Evolutionary conservation across 64 coral and sea anemone genomes (phyloP), one percentile per base, ranked within the genome.

Genomic region (Pachyseris speciosa): DNA sequence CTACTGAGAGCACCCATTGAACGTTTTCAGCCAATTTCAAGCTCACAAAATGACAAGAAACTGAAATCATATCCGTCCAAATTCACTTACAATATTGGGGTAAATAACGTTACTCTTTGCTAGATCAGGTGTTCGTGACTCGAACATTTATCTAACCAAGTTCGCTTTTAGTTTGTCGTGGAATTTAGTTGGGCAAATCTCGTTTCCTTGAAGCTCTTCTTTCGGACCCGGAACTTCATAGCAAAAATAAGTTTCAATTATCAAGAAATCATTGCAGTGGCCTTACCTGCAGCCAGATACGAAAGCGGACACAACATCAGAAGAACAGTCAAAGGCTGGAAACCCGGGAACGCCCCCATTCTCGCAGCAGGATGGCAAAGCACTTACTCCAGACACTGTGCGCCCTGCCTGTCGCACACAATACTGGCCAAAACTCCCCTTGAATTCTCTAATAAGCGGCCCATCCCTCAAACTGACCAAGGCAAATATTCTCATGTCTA

Each of bases 261-360:
- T 7, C 7, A 61, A 11, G 22, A 26, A 4, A 61, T 61, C 8
- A 25, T 26, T 53, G 6, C 26, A 0, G 2, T 29, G 27, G 16
- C 22, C 51, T 81, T 61, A 81, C 77, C 77, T 81, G 60, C 53
- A 81, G 22, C 53, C 33, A 73, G 16, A n/a, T 50, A 5, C 11
- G 49, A 37, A 73, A 73, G 30, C 17, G 17, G 13, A 9, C 44
- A 52, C 10, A 37, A 39, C 49, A 38, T 30, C 32, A 52, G 16
- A 59, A 40, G 67, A 19, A 11, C 12, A 32, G 66, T 30, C 67
- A 69, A 26, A 9, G 58, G 8, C 13, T 12, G 37, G 26, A 2
- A 5, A 53, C 12, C 51, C 25, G 8, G 65, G 22, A 73, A 73
- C 77, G 55, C 52, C 52, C 52, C 24, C 77, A 81, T 81, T 58